Evolutionary conservation across 1,140 invertebrate species (phyloP), one percentile per base, ranked within the genome.

Genomic region (Hermatobates lingyangjiaoensis): DNA sequence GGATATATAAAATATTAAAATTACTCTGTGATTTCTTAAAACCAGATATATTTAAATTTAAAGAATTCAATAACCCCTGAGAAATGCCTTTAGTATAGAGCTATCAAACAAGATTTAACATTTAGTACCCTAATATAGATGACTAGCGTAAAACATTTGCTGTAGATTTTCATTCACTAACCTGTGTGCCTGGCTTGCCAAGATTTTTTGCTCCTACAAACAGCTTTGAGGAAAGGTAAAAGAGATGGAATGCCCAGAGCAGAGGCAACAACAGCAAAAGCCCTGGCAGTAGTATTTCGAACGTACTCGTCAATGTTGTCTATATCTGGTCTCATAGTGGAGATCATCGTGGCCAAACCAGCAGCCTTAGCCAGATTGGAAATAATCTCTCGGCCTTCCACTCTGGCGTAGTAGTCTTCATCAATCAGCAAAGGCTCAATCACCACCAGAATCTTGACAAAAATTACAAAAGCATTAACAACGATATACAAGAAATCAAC

Each of bases 301-400:
- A 99, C 96, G 59, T 98, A 99, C 71, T 99, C 96, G 69, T 99
- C 96, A 61, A 98, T 97, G 64, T 99, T 99, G 66, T 99, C 96
- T 63, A 99, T 99, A 73, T 99, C 96, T 3, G 96, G 96, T 68
- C 96, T 76, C 96, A 99, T 98, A 0, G 95, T 98, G 0, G 95
- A 98, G 61, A 99, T 99, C 96, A 99, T 99, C 7, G 96, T 99
- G 0, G 96, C 96, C 25, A 99, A 71, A 53, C 96, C 96, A n/a
- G 96, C 96, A 20, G 96, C 96, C 71, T 99, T 99, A 0, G 96
- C 94, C 59, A 99, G 72, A 72, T 99, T 99, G 0, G 94, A 98
- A 61, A 99, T 99, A 55, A 99, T 99, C 70, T 99, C 96, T 65
- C 96, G 75, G 49, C 95, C 94, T 71, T 99, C 96, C 3, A 98